Evolutionary conservation across 2,888 invertebrate genomes (phyloP).

Genomic region (Sphaeridia pumilis): DNA sequence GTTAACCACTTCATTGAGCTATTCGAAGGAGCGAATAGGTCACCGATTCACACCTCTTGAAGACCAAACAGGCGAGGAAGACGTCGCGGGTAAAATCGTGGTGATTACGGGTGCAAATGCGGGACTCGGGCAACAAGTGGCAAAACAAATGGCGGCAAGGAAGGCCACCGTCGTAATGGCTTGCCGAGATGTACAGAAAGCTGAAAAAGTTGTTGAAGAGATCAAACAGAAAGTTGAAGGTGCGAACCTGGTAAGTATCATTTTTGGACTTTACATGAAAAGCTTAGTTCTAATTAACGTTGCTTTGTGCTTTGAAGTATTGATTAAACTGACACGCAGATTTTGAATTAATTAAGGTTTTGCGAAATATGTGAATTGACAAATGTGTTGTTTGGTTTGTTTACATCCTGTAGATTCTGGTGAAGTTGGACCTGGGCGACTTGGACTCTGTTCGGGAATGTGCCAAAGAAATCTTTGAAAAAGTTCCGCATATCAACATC

Average conservation of each 20-base stretch:
- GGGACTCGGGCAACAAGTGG: conserved; percentile 13
- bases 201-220: conserved; percentile 48
- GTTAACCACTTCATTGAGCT: neutral
- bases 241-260: conserved; percentile 12
- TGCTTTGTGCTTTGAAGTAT: too few species aligned
- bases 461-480: conserved; percentile 52
- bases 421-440: conserved; percentile 62
- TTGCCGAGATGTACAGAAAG: conserved; percentile 62
- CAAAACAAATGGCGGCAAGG: conserved; percentile 10
- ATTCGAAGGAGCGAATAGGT: conserved; percentile 2
- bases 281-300: too few species aligned
- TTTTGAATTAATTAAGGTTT: neutral
- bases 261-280: too few species aligned
- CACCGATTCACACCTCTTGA: conserved; percentile 8
- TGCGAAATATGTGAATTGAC: neutral
- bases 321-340: too few species aligned
- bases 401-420: conserved; percentile 49
- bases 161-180: conserved; percentile 71
- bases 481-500: conserved; percentile 58
- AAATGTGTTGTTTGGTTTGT: neutral
- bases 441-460: conserved; percentile 61
- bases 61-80: conserved; percentile 10
- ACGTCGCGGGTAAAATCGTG: conserved; percentile 12
- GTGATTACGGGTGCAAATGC: conserved; percentile 18
- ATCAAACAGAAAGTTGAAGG: conserved; percentile 4